Evolutionary conservation across 2,888 invertebrate species (phyloP).

Genomic region (Odiellus spinosus): DNA sequence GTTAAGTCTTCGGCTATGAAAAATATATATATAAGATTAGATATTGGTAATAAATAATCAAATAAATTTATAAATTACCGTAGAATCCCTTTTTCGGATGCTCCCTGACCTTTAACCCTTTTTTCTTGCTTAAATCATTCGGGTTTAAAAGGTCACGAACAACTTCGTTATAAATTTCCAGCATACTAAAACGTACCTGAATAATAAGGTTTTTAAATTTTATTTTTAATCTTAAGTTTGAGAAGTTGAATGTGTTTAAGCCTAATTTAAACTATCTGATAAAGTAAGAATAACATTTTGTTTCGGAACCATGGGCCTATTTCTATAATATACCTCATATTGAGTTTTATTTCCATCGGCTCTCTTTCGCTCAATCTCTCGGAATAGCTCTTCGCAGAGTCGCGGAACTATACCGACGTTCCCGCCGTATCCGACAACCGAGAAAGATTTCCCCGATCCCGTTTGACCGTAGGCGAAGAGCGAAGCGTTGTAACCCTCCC

Average conservation of each 20-base stretch:
- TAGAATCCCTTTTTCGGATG: conserved; percentile 41
- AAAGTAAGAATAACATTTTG: too few species aligned
- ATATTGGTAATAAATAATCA: conserved; percentile 2
- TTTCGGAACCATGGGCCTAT: too few species aligned
- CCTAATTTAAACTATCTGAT: too few species aligned
- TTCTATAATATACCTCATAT: conserved; percentile 9
- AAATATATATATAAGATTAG: not conserved
- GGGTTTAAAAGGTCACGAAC: conserved; percentile 37
- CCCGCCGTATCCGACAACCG: conserved; percentile 39
- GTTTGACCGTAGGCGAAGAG: conserved; percentile 42
- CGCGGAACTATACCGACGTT: conserved; percentile 41
- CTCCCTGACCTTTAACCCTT: conserved; percentile 38
- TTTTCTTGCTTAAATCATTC: conserved; percentile 25
- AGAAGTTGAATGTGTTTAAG: conserved; percentile 5
- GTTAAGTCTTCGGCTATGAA: conserved; percentile 36
- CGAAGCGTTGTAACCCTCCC: conserved; percentile 40
- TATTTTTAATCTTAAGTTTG: too few species aligned
- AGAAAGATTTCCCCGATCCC: conserved; percentile 41
- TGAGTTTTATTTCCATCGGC: conserved; percentile 9
- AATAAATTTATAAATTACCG: conserved; percentile 27
- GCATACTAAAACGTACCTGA: conserved; percentile 39
- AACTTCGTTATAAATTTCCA: conserved; percentile 43
- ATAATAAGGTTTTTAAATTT: too few species aligned
- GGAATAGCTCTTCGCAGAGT: conserved; percentile 38
- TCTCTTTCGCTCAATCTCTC: conserved; percentile 33